These are phyloP conservation scores for Cotesia typhae DNA, from an alignment of 1,140 invertebrate genomes.

Conservation along the genomic window DNA sequence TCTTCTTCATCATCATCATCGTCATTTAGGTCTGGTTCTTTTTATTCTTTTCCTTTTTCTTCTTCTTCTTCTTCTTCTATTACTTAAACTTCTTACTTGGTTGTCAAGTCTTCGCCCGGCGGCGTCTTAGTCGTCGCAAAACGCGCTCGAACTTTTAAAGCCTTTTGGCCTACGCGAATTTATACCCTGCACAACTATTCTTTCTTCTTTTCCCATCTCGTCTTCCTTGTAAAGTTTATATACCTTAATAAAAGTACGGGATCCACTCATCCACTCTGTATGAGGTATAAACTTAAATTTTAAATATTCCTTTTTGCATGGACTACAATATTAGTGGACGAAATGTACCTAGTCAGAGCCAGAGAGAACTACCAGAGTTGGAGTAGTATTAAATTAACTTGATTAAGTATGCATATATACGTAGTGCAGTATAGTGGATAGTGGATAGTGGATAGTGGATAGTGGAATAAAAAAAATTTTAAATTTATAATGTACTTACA, in stretches of 20 bases:
- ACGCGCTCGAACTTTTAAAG: conserved; percentile 28
- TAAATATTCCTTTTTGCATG: neutral
- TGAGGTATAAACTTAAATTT: neutral
- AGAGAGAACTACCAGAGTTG: no score
- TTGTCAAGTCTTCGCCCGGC: conserved; percentile 28
- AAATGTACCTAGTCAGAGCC: neutral
- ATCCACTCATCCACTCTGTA: neutral
- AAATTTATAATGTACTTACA: conserved; percentile 66
- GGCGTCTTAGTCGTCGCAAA: conserved; percentile 25
- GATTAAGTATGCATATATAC: neutral
- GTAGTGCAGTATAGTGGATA: neutral
- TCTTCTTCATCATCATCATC: no score
- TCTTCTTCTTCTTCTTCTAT: neutral
- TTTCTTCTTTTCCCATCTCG: neutral
- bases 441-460: no score
- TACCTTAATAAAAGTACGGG: neutral
- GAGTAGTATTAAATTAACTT: neutral
- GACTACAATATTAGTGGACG: neutral
- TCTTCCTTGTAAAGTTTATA: neutral
- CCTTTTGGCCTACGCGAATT: conserved; percentile 13
- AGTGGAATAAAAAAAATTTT: neutral
- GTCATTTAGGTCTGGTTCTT: no score
- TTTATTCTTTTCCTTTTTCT: neutral
- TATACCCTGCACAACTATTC: conserved; percentile 1
- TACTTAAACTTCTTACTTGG: neutral